Evolutionary conservation across 2,113 vertebrate genomes (phyloP), one percentile per base, ranked within the genome.

Genomic region (Brachyhypopomus gauderio): DNA sequence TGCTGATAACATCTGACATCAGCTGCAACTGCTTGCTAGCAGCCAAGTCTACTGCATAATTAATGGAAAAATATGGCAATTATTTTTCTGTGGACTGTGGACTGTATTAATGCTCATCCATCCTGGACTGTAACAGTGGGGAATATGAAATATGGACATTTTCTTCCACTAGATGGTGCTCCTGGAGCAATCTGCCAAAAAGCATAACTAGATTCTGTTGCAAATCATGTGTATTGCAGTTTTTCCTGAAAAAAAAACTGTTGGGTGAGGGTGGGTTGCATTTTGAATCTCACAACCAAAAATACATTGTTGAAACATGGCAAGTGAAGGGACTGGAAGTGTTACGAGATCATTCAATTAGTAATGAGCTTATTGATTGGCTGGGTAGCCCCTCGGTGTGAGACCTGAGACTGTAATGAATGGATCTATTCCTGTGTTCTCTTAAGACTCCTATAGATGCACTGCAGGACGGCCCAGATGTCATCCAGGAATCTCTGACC

Each of bases 101-200:
- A 52, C 12, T 8, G 12, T 3, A 52, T 52, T 12, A 55, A 16
- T 19, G 38, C 5, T 52, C 48, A 12, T 3, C 36, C 9, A 0
- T 77, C 25, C 23, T 58, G 64, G 30, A 16, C 64, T 36, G 12
- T 67, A 52, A 3, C 63, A 77, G 20, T 0, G 22, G 8, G 22
- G 48, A 17, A 56, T 5, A 9, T n/a, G 20, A 69, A 16, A 41
- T 45, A 22, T 81, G 22, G 69, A 45, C 17, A n/a, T 67, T 27
- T 38, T 4, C 56, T 62, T 62, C 75, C 92, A 92, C 91, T 92
- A 93, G 92, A 88, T 92, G 93, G 91, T 64, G 88, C 88, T 92
- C 62, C 91, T 85, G 60, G n/a, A 41, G 45, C 60, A 86, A 58
- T 73, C 22, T 60, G 25, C 62, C 30, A 38, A 63, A 63, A 52